A percentile compares a stretch with the other conserved stretches of the same genome.
phyloP scores from a whole-genome alignment of 2,797 vertebrate species.

The Danio aesculapii region DNA sequence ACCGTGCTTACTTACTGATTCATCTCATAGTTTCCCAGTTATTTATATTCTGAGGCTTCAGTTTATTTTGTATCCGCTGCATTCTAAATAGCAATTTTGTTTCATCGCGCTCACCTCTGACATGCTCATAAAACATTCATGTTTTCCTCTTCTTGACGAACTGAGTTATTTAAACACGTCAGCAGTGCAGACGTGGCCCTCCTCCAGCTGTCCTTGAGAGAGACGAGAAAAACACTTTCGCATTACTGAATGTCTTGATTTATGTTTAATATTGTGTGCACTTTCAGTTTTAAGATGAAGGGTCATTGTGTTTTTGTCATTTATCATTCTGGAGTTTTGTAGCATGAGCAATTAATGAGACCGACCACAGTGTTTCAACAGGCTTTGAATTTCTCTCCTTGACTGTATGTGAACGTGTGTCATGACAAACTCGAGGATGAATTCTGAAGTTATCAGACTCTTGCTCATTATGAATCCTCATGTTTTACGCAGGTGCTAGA shows the following conservation, averaged over 20 bases:
- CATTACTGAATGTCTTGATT: not conserved
- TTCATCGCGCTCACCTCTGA: constrained; percentile 24
- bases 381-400: not conserved
- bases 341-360: not conserved
- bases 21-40: constrained; percentile 4
- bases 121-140: constrained; percentile 48
- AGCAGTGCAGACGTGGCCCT: not conserved
- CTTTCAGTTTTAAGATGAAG: not conserved
- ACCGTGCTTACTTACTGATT: constrained; percentile 4
- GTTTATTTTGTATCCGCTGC: not conserved
- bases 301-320: not conserved
- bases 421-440: not conserved
- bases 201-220: constrained; percentile 27
- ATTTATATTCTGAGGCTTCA: not conserved
- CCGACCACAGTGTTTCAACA: not conserved
- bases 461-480: constrained; percentile 33
- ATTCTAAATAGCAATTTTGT: constrained; percentile 11
- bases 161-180: constrained; percentile 33
- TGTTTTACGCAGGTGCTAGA: constrained; percentile 47
- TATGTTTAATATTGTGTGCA: not conserved
- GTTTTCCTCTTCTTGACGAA: constrained; percentile 28
- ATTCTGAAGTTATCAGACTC: constrained; percentile 23
- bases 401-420: not conserved
- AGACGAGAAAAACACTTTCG: not conserved
- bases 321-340: not conserved